Evolutionary conservation across 2,888 invertebrate species (phyloP).

Genomic region (Caenorhabditis angaria): DNA sequence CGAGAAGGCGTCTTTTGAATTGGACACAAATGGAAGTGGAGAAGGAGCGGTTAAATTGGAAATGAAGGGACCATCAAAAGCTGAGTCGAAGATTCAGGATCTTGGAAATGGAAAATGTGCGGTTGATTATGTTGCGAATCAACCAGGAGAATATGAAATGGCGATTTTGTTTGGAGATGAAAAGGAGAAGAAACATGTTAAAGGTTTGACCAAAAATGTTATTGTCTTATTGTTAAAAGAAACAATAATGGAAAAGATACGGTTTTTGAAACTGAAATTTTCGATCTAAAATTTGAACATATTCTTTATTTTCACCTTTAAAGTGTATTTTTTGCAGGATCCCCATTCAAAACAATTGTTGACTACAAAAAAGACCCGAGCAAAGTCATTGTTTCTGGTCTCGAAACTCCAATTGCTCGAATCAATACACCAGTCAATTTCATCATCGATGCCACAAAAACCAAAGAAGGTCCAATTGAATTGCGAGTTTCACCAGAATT

Average conservation of each 20-base stretch:
- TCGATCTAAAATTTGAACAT: too few species aligned
- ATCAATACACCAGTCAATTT: slow-evolving; percentile 43
- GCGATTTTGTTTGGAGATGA: slow-evolving; percentile 54
- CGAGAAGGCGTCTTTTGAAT: slow-evolving; percentile 40
- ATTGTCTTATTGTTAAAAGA: not conserved
- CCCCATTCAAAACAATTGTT: slow-evolving; percentile 50
- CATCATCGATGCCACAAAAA: slow-evolving; percentile 45
- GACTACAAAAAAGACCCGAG: slow-evolving; percentile 47
- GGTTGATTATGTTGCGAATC: slow-evolving; percentile 92
- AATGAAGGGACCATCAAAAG: slow-evolving; percentile 95
- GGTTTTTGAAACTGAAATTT: too few species aligned
- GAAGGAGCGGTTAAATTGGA: slow-evolving; percentile 94
- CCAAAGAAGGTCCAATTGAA: slow-evolving; percentile 40
- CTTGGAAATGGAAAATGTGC: slow-evolving; percentile 93
- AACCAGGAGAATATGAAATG: slow-evolving; percentile 83
- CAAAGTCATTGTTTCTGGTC: slow-evolving; percentile 37
- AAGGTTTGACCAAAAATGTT: slow-evolving; percentile 25
- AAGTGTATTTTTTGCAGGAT: slow-evolving; percentile 25
- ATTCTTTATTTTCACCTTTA: not conserved
- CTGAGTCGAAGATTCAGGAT: slow-evolving; percentile 76
- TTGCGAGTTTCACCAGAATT: slow-evolving; percentile 31
- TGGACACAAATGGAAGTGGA: slow-evolving; percentile 81
- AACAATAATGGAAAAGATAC: too few species aligned
- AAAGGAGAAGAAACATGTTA: slow-evolving; percentile 46
- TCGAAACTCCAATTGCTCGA: slow-evolving; percentile 31